Base-by-base conservation (phyloP, 2,888 invertebrate species). In the Axea sp. region DNA sequence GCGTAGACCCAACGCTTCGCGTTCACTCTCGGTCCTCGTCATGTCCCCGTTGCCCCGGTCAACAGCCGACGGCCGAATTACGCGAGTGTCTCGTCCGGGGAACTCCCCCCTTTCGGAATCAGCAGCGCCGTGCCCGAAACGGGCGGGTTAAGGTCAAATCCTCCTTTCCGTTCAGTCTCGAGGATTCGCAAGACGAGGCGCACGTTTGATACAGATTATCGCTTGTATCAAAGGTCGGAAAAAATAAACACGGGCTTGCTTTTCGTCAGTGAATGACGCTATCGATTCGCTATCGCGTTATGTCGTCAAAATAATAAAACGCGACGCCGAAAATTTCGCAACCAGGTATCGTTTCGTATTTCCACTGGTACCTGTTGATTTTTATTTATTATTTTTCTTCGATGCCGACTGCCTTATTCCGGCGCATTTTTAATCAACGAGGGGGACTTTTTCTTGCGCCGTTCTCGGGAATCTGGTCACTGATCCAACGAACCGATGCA, bases 341-440 rank as follows among this genome's bases (percentile, higher is more conserved):
- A 28, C 28, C 45, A 28, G 28, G 15, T 28, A n/a, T n/a, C n/a
- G 28, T 28, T 28, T 28, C 15, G 45, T 28, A 28, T 15, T 45
- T 26, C 43, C 28, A 6, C 26, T 45, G 45, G 45, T 45, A 45
- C 45, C 45, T 45, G 45, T 43, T 43, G 43, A 43, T 26, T 43
- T 43, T 24, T 7, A 3, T 41, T 22, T 22, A 6, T 3, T 1
- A 11, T 22, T 41, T 41, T 39, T n/a, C n/a, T n/a, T n/a, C n/a
- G n/a, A n/a, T n/a, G n/a, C n/a, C n/a, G n/a, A n/a, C n/a, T n/a
- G n/a, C n/a, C n/a, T n/a, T n/a, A n/a, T n/a, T n/a, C n/a, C n/a
- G n/a, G n/a, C n/a, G n/a, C n/a, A n/a, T n/a, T n/a, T n/a, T n/a
- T n/a, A n/a, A n/a, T n/a, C n/a, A n/a, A n/a, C n/a, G n/a, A n/a